Percentiles rank a stretch among this genome's conserved stretches.
Conservation (phyloP, 2,113 vertebrate genomes). For the Campylomormyrus tamandua region DNA sequence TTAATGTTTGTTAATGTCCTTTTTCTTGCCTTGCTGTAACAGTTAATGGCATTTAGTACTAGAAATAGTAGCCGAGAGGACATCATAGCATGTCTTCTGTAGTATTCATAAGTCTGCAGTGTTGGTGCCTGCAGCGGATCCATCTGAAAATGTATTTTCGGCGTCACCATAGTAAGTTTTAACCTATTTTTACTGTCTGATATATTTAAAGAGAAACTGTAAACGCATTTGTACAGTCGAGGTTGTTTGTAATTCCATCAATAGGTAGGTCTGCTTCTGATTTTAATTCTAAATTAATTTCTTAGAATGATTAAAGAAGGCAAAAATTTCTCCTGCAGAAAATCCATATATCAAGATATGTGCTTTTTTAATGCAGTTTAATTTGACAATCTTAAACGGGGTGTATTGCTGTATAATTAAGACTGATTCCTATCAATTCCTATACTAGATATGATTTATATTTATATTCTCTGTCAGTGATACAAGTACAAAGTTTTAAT, state of each 20-base stretch:
- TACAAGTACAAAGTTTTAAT: not conserved
- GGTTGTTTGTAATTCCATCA: not conserved
- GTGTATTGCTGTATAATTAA: not conserved
- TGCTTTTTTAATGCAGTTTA: not conserved
- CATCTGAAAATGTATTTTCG: not conserved
- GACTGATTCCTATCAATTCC: not conserved
- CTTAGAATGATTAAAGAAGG: not conserved
- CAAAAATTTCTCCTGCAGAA: not conserved
- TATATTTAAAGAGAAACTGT: not conserved
- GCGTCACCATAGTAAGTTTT: not conserved
- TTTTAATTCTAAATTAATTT: not conserved
- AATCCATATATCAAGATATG: not conserved
- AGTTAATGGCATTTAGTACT: not conserved
- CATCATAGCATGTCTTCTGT: not conserved
- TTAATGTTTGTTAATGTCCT: too few relatives aligned
- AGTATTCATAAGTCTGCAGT: not conserved
- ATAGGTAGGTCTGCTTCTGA: not conserved
- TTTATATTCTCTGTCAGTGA: not conserved
- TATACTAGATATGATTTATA: not conserved
- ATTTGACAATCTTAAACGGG: not conserved
- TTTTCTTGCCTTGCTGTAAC: not conserved
- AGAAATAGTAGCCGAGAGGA: not conserved
- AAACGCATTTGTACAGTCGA: not conserved
- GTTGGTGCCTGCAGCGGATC: not conserved
- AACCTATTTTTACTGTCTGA: not conserved